Base-by-base conservation (phyloP, 2,797 vertebrate genomes). In the Pteronotus mesoamericanus region DNA sequence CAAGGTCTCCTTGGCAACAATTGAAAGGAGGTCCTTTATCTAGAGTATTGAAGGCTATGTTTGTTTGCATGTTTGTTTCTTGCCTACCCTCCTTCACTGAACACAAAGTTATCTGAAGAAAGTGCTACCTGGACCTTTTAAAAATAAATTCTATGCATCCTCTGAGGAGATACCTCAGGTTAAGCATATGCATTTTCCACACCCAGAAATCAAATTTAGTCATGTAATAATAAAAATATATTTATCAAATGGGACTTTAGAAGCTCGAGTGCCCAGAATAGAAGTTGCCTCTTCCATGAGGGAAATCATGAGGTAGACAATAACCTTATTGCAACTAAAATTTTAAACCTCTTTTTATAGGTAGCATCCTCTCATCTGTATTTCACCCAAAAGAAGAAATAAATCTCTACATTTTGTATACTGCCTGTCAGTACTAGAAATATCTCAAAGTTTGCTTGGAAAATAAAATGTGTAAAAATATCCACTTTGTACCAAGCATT, bases 1-100 rank as follows among this genome's bases (percentile, higher is more conserved):
- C 34, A 84, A 86, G 61, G 53, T 97, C 83, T 97, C 96, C 94
- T 94, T 97, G 94, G 94, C 71, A 97, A 96, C 90, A 77, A 51
- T 61, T 1, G 10, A 96, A 89, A 93, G 71, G 26, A 94, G 6
- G 22, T 55, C 66, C 83, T 95, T 97, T 95, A 94, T 97, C 79
- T 92, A 32, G 82, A 83, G 12, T 84, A 44, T 0, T 26, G 64
- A 93, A 88, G 32, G 51, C 26, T 91, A n/a, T 29, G 89, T 94
- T 84, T 84, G 44, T 89, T 91, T 86, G 72, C 88, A 68, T 92
- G 42, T 71, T 92, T 84, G 11, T 46, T 90, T 61, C 77, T 84
- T 86, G 8, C 89, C 66, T 93, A 42, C 18, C 42, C 29, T 24
- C 22, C 19, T 24, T n/a, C 48, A 39, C 61, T 64, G 32, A 71